Percentiles rank a stretch among this genome's conserved stretches.
Evolutionary conservation across 2,113 vertebrate genomes (phyloP).

Genomic region (Catagonus wagneri): DNA sequence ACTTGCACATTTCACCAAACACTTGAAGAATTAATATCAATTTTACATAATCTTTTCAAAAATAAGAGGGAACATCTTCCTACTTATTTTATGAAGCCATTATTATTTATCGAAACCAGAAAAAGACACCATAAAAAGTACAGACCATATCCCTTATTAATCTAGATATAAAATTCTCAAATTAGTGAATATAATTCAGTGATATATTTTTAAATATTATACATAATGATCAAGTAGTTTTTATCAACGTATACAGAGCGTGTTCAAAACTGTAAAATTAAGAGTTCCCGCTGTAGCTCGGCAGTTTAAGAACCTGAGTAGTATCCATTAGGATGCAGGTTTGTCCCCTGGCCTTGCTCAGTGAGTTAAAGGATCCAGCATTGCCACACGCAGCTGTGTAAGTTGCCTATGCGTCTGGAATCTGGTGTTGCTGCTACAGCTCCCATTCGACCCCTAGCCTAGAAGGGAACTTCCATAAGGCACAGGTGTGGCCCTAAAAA

Average conservation of each 20-base stretch:
- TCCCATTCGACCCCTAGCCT: too few species aligned
- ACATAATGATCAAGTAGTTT: not conserved
- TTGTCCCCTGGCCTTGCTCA: too few species aligned
- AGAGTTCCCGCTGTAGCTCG: not conserved
- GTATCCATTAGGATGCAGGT: too few species aligned
- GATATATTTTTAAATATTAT: not conserved
- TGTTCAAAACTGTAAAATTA: not conserved
- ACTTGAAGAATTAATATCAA: not conserved
- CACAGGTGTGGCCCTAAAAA: not conserved
- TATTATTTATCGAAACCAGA: not conserved
- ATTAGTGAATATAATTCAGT: not conserved
- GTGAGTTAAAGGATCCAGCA: too few species aligned
- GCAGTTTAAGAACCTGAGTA: too few species aligned
- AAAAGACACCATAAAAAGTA: not conserved
- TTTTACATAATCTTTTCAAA: constrained; percentile 15
- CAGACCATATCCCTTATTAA: not conserved
- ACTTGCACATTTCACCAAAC: not conserved
- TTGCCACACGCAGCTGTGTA: too few species aligned
- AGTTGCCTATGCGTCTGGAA: too few species aligned
- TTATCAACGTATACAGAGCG: not conserved
- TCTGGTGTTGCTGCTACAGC: too few species aligned
- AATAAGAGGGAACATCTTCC: not conserved
- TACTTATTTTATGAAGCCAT: not conserved
- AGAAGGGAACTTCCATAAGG: too few species aligned
- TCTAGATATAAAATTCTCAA: not conserved